Conservation (phyloP, 2,888 invertebrate genomes). For the Catocala fraxini region DNA sequence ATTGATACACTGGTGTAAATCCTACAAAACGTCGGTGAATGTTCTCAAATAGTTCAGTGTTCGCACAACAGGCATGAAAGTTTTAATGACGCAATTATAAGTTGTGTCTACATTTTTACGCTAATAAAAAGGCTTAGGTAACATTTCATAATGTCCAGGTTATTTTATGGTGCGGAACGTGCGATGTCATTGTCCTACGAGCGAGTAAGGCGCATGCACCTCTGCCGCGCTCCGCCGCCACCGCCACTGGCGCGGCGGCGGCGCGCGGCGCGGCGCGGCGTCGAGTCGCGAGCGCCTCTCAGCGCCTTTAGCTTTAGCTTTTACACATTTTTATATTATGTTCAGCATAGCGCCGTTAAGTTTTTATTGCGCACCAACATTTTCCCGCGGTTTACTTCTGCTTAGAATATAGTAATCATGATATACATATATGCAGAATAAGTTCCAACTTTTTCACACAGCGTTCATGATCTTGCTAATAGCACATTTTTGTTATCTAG, state of each 20-base stretch:
- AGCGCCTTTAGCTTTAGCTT: slow-evolving; percentile 40
- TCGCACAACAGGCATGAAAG: slow-evolving; percentile 64
- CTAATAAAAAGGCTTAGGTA: slow-evolving; percentile 68
- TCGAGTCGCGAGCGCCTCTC: slow-evolving; percentile 42
- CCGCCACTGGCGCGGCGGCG: slow-evolving; percentile 18
- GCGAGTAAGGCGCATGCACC: slow-evolving; percentile 68
- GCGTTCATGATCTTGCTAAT: slow-evolving; percentile 34
- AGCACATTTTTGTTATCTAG: slow-evolving; percentile 26
- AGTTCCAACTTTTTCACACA: slow-evolving; percentile 25
- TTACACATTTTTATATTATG: slow-evolving; percentile 45
- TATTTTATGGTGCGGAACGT: slow-evolving; percentile 85
- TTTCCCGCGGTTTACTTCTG: slow-evolving; percentile 42
- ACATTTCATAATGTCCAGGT: slow-evolving; percentile 79
- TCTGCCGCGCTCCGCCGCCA: slow-evolving; percentile 48
- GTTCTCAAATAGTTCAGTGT: slow-evolving; percentile 59
- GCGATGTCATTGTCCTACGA: slow-evolving; percentile 85
- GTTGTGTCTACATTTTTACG: slow-evolving; percentile 68
- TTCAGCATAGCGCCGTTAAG: slow-evolving; percentile 44
- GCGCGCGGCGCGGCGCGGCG: slow-evolving; percentile 22
- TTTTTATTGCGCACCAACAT: slow-evolving; percentile 43
- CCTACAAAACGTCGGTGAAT: slow-evolving; percentile 41
- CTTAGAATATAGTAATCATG: slow-evolving; percentile 32
- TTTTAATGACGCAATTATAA: slow-evolving; percentile 74
- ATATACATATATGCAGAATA: slow-evolving; percentile 33
- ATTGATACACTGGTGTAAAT: slow-evolving; percentile 43